These are phyloP conservation scores for Cricetomys ansorgei DNA, from an alignment of 2,113 vertebrate species.

Conservation along the genomic window DNA sequence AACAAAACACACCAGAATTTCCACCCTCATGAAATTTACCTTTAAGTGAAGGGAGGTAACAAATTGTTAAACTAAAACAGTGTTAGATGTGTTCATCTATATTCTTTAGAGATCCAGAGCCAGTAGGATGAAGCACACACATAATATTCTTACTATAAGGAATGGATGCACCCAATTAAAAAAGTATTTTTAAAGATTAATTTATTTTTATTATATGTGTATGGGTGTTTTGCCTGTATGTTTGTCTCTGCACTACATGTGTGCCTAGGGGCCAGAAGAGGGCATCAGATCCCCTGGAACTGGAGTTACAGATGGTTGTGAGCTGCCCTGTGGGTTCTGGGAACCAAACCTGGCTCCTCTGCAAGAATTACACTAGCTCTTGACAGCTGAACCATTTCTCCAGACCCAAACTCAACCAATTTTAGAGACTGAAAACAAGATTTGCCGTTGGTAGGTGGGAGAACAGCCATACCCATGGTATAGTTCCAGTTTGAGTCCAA, in stretches of 20 bases:
- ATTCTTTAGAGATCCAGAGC: slow-evolving; percentile 6
- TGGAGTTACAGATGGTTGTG: not conserved
- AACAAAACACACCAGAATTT: slow-evolving; percentile 28
- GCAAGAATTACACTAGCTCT: not conserved
- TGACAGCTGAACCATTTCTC: not conserved
- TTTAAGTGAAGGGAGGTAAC: not conserved
- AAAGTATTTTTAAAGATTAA: not conserved
- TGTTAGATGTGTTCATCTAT: not conserved
- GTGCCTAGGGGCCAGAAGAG: not conserved
- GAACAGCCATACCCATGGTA: not conserved
- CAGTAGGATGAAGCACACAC: not conserved
- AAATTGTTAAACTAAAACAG: not conserved
- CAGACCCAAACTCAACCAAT: not conserved
- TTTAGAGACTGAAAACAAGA: not conserved
- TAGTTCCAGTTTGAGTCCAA: not conserved
- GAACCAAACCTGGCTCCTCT: not conserved
- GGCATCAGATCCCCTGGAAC: not conserved
- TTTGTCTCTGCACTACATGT: not conserved
- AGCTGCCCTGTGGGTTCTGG: not conserved
- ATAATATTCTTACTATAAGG: not conserved
- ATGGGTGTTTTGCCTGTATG: not conserved
- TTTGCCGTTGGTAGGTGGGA: not conserved
- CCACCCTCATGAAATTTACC: not conserved
- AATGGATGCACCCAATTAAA: not conserved
- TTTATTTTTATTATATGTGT: not conserved